A percentile compares a stretch with the other conserved stretches of the same genome.
Conservation (phyloP, 2,113 vertebrate species). For the Ondatra zibethicus region DNA sequence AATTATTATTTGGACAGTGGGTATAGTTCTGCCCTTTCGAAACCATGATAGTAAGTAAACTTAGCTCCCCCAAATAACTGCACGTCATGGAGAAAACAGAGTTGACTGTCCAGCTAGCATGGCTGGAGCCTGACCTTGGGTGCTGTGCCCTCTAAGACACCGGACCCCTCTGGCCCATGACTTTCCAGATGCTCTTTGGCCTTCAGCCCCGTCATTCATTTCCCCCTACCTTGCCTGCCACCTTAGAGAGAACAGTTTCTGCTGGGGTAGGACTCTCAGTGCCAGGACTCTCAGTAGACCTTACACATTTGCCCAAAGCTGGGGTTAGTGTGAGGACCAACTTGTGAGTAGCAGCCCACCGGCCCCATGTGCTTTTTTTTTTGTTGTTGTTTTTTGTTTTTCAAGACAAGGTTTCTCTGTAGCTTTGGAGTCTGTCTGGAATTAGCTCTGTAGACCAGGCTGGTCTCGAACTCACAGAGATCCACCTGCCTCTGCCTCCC, state of each 20-base stretch:
- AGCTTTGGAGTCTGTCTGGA: too few species aligned
- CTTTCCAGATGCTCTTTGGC: too few species aligned
- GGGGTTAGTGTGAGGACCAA: too few species aligned
- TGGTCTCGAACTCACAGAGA: too few species aligned
- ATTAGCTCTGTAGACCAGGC: too few species aligned
- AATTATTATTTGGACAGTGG: not conserved
- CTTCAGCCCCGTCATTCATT: not conserved
- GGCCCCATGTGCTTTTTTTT: not conserved
- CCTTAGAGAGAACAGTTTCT: not conserved
- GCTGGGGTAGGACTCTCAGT: not conserved
- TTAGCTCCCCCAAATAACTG: not conserved
- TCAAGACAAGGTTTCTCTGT: too few species aligned
- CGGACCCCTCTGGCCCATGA: not conserved
- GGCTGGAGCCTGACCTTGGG: not conserved
- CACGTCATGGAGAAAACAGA: not conserved
- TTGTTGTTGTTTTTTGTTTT: too few species aligned
- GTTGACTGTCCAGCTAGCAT: not conserved
- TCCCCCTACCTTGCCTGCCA: too few species aligned
- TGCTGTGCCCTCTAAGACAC: not conserved
- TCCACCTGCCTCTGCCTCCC: too few species aligned
- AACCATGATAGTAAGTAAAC: not conserved
- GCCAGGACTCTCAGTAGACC: not conserved
- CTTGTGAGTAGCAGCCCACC: not conserved
- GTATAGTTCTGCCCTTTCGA: not conserved
- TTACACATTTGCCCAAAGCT: rapidly evolving